Conservation (phyloP, 2,888 invertebrate genomes). For the Archips xylosteana region DNA sequence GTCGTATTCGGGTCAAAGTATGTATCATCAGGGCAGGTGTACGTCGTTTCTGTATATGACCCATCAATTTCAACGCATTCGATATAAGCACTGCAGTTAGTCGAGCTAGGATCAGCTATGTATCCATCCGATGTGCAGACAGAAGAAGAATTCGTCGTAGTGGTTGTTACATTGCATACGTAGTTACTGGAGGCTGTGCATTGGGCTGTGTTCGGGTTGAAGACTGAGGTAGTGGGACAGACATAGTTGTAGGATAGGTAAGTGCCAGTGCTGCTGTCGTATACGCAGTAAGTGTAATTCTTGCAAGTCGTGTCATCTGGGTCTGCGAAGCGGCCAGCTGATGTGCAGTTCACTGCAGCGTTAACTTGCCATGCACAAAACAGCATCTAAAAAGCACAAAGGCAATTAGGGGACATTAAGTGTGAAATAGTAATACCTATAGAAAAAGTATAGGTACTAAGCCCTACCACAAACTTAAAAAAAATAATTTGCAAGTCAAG, state of each 20-base stretch:
- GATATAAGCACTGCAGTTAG: conserved; percentile 68
- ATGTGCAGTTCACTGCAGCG: conserved; percentile 47
- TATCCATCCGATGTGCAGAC: conserved; percentile 68
- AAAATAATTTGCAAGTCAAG: no score
- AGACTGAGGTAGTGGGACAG: conserved; percentile 55
- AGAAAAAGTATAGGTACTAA: no score
- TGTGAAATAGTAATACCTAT: no score
- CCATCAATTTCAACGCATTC: conserved; percentile 66
- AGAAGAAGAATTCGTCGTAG: conserved; percentile 49
- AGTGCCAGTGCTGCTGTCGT: conserved; percentile 40
- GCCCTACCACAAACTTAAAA: no score
- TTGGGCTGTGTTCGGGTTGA: conserved; percentile 62
- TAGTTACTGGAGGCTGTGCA: conserved; percentile 69
- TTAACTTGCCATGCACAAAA: conserved; percentile 36
- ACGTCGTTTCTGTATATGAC: conserved; percentile 59
- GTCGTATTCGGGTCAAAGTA: conserved; percentile 69
- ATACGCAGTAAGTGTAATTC: conserved; percentile 58
- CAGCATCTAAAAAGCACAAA: conserved; percentile 17
- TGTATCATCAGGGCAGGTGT: conserved; percentile 64
- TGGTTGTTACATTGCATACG: conserved; percentile 58
- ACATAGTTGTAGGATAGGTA: conserved; percentile 51
- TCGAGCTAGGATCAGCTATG: conserved; percentile 63
- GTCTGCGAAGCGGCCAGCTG: conserved; percentile 52
- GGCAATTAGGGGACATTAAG: not conserved
- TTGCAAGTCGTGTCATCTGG: conserved; percentile 57